Evolutionary conservation across 2,888 invertebrate genomes (phyloP).

Genomic region (Lottia scabra): DNA sequence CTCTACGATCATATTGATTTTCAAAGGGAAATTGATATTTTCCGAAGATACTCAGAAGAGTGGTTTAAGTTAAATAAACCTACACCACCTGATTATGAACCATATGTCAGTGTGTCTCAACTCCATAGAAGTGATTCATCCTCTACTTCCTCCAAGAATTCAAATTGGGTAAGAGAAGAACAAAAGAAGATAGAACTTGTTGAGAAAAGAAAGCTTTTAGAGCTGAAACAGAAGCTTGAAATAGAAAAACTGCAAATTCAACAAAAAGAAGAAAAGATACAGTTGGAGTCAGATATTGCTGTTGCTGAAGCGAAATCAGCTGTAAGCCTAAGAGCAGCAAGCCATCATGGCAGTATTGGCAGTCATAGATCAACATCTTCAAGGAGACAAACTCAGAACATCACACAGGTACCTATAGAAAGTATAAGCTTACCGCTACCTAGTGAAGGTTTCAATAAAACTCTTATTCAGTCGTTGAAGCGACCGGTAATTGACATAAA

Average conservation of each 20-base stretch:
- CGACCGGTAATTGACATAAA: background rate
- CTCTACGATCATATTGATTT: background rate
- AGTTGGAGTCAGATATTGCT: background rate
- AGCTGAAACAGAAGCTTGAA: background rate
- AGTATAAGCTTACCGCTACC: no score
- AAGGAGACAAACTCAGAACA: no score
- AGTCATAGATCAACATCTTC: no score
- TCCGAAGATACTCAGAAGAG: background rate
- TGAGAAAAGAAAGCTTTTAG: background rate
- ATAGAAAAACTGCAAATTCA: background rate
- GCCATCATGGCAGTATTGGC: no score
- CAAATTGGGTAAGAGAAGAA: background rate
- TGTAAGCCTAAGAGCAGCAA: background rate
- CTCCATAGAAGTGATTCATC: background rate
- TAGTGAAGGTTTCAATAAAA: background rate
- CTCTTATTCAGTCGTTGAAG: background rate
- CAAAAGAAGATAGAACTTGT: background rate
- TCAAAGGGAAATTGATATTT: background rate
- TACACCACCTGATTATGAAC: background rate
- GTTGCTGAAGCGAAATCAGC: background rate
- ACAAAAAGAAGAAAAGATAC: background rate
- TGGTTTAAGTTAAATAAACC: background rate
- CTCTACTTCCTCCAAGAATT: background rate
- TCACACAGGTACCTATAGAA: no score
- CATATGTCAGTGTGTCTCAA: background rate